A percentile compares a stretch with the other conserved stretches of the same genome.
These are phyloP conservation scores for Parasteatoda tepidariorum DNA, from an alignment of 1,140 invertebrate genomes.

Conservation along the genomic window DNA sequence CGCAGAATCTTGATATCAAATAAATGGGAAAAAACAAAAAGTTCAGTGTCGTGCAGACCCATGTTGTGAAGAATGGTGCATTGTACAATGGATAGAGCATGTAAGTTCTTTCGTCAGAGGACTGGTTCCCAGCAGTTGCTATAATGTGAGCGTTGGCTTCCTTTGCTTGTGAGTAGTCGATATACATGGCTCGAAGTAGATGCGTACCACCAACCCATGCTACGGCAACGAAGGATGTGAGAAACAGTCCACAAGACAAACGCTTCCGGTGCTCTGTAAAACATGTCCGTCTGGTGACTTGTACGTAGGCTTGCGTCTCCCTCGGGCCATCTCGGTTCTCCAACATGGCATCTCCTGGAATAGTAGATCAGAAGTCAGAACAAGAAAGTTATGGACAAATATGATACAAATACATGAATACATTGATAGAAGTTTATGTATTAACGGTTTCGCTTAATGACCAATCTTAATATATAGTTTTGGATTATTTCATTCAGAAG, in stretches of 20 bases:
- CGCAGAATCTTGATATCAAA: conserved; percentile 76
- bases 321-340: not conserved
- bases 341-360: conserved; percentile 47
- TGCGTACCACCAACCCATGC: conserved; percentile 90
- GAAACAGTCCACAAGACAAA: conserved; percentile 88
- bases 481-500: no score
- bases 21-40: conserved; percentile 92
- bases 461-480: no score
- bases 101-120: not conserved
- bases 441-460: not conserved
- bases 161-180: conserved; percentile 38
- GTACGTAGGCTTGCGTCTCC: conserved; percentile 17
- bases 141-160: conserved; percentile 33
- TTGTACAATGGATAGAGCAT: conserved; percentile 72
- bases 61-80: conserved; percentile 93
- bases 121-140: not conserved
- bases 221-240: conserved; percentile 83
- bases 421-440: not conserved
- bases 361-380: not conserved
- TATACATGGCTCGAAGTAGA: conserved; percentile 76
- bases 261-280: conserved; percentile 67
- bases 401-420: not conserved
- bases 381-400: not conserved
- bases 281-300: conserved; percentile 46
- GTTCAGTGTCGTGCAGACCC: conserved; percentile 93